A percentile compares a stretch with the other conserved stretches of the same genome.
These are phyloP conservation scores for Spicauda simplicius DNA, from an alignment of 2,888 invertebrate genomes.

Conservation along the genomic window DNA sequence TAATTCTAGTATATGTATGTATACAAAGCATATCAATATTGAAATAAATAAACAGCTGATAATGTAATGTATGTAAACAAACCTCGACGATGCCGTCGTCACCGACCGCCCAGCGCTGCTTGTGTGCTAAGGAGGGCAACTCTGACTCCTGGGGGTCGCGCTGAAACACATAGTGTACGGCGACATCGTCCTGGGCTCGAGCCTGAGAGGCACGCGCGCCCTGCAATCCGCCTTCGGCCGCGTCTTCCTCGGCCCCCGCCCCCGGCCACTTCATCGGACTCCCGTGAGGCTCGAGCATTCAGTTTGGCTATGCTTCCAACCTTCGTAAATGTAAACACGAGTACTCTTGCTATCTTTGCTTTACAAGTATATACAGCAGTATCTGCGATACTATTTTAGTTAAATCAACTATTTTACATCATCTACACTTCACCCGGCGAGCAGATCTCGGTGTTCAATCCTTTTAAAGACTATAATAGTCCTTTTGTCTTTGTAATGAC, in stretches of 20 bases:
- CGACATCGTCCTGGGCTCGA: slow-evolving; percentile 93
- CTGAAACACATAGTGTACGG: slow-evolving; percentile 96
- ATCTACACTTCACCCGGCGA: slow-evolving; percentile 57
- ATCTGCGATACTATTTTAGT: slow-evolving; percentile 54
- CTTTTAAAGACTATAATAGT: slow-evolving; percentile 62
- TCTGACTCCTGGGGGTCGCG: slow-evolving; percentile 91
- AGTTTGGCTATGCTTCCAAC: slow-evolving; percentile 72
- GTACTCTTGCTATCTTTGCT: slow-evolving; percentile 56
- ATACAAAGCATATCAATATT: background rate
- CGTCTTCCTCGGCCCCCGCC: slow-evolving; percentile 87
- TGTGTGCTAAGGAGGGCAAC: slow-evolving; percentile 89
- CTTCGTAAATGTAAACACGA: slow-evolving; percentile 65
- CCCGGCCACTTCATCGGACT: slow-evolving; percentile 93
- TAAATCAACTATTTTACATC: slow-evolving; percentile 65
- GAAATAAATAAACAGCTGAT: slow-evolving; percentile 16
- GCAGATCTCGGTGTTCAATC: slow-evolving; percentile 55
- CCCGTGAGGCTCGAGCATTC: slow-evolving; percentile 85
- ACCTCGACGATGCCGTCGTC: slow-evolving; percentile 96
- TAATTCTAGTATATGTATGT: background rate
- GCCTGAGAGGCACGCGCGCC: slow-evolving; percentile 88
- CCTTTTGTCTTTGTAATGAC: slow-evolving; percentile 76
- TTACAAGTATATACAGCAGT: slow-evolving; percentile 52
- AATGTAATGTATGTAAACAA: slow-evolving; percentile 62
- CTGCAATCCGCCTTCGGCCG: slow-evolving; percentile 78
- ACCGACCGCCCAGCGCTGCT: slow-evolving; percentile 94